Conservation (phyloP, 2,888 invertebrate genomes). For the Diarsia mendica region DNA sequence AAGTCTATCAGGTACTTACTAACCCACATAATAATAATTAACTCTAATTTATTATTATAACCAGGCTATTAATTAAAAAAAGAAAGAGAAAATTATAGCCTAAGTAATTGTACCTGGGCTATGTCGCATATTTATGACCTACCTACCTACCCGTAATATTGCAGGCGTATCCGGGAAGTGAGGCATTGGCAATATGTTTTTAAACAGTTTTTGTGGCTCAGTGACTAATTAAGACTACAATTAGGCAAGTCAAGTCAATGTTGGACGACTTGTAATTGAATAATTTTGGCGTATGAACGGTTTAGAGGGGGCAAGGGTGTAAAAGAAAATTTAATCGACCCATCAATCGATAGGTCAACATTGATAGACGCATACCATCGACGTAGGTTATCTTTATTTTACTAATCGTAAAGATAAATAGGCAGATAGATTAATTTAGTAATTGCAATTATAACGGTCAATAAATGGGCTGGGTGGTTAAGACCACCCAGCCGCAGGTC, state of each 20-base stretch:
- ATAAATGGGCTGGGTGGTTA: too few relatives aligned
- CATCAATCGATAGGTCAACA: too few relatives aligned
- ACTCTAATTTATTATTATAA: constrained; percentile 23
- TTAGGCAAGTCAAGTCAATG: constrained; percentile 68
- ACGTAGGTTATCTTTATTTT: too few relatives aligned
- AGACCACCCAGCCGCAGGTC: too few relatives aligned
- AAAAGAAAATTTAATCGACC: background rate
- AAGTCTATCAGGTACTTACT: background rate
- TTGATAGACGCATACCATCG: too few relatives aligned
- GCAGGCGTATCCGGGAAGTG: constrained; percentile 74
- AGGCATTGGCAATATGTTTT: constrained; percentile 74
- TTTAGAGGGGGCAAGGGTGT: constrained; percentile 44
- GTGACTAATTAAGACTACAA: constrained; percentile 72
- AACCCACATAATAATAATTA: background rate
- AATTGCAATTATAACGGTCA: too few relatives aligned
- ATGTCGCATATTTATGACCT: constrained; percentile 49
- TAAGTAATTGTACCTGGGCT: constrained; percentile 29
- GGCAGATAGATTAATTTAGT: too few relatives aligned
- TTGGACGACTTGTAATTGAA: constrained; percentile 56
- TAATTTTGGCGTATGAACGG: constrained; percentile 23
- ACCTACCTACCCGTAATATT: constrained; percentile 33
- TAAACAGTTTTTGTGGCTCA: constrained; percentile 51
- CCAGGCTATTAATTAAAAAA: constrained; percentile 28
- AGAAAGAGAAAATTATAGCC: constrained; percentile 43
- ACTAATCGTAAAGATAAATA: too few relatives aligned